These are phyloP conservation scores for Rhynchonycteris naso DNA, from an alignment of 2,797 vertebrate genomes.

Conservation along the genomic window DNA sequence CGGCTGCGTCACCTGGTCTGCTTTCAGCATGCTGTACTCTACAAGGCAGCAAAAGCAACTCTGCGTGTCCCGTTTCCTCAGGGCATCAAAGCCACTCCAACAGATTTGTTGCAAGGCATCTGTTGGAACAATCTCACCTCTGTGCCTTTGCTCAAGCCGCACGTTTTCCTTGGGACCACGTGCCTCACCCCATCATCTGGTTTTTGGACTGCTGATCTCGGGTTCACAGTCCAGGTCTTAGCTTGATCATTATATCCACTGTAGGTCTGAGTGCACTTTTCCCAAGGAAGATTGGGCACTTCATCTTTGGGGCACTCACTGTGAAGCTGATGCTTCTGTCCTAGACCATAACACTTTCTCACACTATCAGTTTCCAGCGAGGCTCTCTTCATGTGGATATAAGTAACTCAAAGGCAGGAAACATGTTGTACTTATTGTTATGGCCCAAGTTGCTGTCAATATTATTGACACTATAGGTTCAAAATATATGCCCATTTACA, in stretches of 20 bases:
- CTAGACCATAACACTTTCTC: neutral
- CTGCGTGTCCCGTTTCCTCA: neutral
- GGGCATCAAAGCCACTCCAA: neutral
- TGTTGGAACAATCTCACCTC: neutral
- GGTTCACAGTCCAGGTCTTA: neutral
- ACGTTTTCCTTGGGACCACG: neutral
- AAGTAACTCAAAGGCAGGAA: neutral
- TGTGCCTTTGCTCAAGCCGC: neutral
- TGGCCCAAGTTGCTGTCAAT: neutral
- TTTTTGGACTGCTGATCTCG: neutral
- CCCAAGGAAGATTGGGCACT: neutral
- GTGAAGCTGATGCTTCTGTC: neutral
- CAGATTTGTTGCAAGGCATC: neutral
- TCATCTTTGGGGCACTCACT: neutral
- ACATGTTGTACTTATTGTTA: neutral
- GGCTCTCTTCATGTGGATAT: neutral
- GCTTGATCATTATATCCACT: neutral
- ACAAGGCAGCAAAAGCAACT: neutral
- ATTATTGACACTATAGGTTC: neutral
- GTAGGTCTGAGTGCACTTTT: neutral
- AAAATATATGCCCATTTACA: neutral
- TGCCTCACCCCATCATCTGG: neutral
- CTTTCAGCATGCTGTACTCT: neutral
- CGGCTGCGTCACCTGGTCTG: neutral
- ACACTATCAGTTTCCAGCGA: neutral